Conservation (phyloP, 1,140 invertebrate species). For the Sweltsa coloradensis region DNA sequence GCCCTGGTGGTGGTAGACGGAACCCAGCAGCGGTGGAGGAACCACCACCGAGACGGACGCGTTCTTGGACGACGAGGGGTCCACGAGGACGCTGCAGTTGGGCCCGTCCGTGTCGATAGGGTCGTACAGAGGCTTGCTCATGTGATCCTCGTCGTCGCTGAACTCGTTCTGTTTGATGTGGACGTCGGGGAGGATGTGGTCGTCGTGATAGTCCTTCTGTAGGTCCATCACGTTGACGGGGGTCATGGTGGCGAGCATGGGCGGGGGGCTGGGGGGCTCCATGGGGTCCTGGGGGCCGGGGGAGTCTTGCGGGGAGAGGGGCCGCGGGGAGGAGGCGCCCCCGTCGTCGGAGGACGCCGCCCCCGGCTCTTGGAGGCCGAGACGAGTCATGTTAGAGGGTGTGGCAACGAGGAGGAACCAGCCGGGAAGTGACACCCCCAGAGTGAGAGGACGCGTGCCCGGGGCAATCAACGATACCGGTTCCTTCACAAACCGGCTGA, state of each 20-base stretch:
- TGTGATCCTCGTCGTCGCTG: conserved; percentile 21
- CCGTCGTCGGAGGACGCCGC: not conserved
- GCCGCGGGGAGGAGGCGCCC: not conserved
- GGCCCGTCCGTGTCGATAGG: not conserved
- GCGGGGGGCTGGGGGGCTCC: conserved; percentile 37
- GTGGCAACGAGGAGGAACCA: too few relatives aligned
- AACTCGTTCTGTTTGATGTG: conserved; percentile 23
- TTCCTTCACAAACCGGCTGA: too few relatives aligned
- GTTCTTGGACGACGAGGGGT: too few relatives aligned
- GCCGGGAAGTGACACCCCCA: too few relatives aligned
- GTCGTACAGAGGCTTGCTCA: conserved; percentile 15
- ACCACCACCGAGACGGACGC: conserved; percentile 20
- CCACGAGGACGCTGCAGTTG: not conserved
- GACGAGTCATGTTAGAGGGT: too few relatives aligned
- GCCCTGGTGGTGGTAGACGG: conserved; percentile 15
- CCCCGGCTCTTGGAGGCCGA: not conserved
- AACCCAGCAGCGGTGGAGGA: conserved; percentile 12
- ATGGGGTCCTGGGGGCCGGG: not conserved
- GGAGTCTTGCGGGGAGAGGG: conserved; percentile 4
- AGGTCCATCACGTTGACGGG: conserved; percentile 51
- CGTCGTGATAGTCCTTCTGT: conserved; percentile 38
- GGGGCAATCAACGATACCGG: too few relatives aligned
- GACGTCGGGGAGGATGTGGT: conserved; percentile 26
- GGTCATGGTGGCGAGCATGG: conserved; percentile 64
- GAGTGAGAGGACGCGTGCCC: too few relatives aligned